Evolutionary conservation across 2,888 invertebrate genomes (phyloP), one percentile per base, ranked within the genome.

Genomic region (Philonicus albiceps): DNA sequence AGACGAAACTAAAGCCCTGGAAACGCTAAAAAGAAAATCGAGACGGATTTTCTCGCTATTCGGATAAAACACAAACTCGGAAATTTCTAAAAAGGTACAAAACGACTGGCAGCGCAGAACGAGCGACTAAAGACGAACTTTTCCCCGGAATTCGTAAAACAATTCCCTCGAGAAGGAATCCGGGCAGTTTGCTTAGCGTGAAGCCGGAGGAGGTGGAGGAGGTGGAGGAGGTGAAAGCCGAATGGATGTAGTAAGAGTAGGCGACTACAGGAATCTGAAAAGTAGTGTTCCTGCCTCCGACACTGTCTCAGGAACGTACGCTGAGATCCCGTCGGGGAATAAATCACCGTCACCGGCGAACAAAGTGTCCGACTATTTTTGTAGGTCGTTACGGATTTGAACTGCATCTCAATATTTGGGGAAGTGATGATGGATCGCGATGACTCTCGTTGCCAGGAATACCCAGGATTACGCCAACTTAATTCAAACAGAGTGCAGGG

Each of bases 331-430:
- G 43, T 16, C 53, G 53, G 85, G 55, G 53, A 85, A 85, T 85
- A 85, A 85, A 85, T 85, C 75, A 85, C 53, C 85, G 85, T 85
- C 75, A 74, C 27, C 27, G 19, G 27, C 43, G 55, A 74, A 75
- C 16, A 85, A 73, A 27, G 30, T 85, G 75, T 75, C 53, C 8
- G 43, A 75, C 85, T 75, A 74, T 85, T 75, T 85, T 75, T 75
- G 22, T 75, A 73, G 40, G 84, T 73, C 72, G 84, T 40, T 84
- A 13, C 73, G 43, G 34, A 84, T 31, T 64, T 37, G 83, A 37
- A 37, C 34, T 31, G 49, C 34, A 22, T 49, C 30, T 30, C 53
- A 83, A 83, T 72, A 72, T 83, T 72, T 72, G 64, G 19, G 49
- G 49, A 64, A 49, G 64, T 72, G 83, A 83, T 72, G 83, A 83